Evolutionary conservation across 2,113 vertebrate species (phyloP), one percentile per base, ranked within the genome.

Genomic region (Addax nasomaculatus): DNA sequence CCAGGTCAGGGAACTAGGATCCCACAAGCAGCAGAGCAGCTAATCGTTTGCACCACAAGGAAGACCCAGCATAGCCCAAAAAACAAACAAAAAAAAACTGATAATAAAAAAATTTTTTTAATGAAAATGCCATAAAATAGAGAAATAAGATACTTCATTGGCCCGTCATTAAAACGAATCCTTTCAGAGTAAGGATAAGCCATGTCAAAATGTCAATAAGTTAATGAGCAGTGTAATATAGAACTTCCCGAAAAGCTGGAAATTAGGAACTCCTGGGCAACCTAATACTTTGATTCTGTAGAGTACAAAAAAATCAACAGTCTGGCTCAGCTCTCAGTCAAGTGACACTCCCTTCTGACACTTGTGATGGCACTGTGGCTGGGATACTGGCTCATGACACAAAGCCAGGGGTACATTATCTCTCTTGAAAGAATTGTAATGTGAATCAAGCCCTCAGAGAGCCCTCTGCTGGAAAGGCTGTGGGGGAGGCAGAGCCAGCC

Each of bases 341-440:
- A 43, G 79, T 93, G 76, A 89, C 60, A 86, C 36, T 64, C 76
- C 86, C 62, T 86, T 89, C 96, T 87, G 73, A 93, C 16, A 14
- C 87, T 83, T 16, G 11, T 29, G 89, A 97, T 84, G 53, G 62
- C 30, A 2, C 13, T 51, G 4, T 49, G 57, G 33, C 60, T 76
- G 23, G 95, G 70, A 53, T 43, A 88, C 3, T 3, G 43, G 49
- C 17, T 87, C n/a, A 36, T 17, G 30, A 29, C 80, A 79, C 67
- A 90, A 93, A 94, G 89, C 78, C n/a, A 33, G 13, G 15, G 89
- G 76, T 79, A 86, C 51, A n/a, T 88, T 94, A 51, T 43, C 97
- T 97, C 17, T 0, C 8, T 25, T 94, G 79, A 79, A 93, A 97
- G 87, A 96, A 85, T 64, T 93, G 39, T 81, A 81, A 90, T 55